Evolutionary conservation across 2,797 vertebrate genomes (phyloP).

Genomic region (Schizothorax lantsangensis): DNA sequence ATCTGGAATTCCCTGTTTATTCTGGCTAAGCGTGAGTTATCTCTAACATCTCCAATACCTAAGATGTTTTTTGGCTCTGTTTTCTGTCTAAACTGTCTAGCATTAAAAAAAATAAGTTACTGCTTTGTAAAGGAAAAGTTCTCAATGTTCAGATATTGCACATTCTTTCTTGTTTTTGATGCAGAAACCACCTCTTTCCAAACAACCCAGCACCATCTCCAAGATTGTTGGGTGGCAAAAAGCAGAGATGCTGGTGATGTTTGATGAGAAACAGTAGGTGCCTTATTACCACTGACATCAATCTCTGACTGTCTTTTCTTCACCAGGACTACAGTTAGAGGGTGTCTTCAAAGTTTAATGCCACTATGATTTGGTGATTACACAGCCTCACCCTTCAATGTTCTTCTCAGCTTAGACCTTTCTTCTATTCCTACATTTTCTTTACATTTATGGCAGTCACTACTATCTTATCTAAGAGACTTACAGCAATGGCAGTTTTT

Average conservation of each 20-base stretch:
- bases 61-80: neutral
- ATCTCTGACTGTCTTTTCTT: neutral
- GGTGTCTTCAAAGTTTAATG: neutral
- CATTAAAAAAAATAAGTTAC: slow-evolving; percentile 1
- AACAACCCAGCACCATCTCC: neutral
- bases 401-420: neutral
- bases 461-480: neutral
- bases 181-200: slow-evolving; percentile 6
- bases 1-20: slow-evolving; percentile 24
- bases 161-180: neutral
- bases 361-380: neutral
- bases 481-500: neutral
- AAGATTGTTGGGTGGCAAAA: neutral
- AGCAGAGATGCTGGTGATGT: neutral
- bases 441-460: neutral
- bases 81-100: neutral
- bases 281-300: neutral
- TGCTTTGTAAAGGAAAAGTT: neutral
- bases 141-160: neutral
- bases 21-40: slow-evolving; percentile 3
- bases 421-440: neutral
- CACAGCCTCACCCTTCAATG: neutral
- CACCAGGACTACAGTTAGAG: neutral
- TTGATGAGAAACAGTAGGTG: neutral
- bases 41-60: neutral